Conservation (phyloP, 1,140 invertebrate species). For the Drosophila setifemur region DNA sequence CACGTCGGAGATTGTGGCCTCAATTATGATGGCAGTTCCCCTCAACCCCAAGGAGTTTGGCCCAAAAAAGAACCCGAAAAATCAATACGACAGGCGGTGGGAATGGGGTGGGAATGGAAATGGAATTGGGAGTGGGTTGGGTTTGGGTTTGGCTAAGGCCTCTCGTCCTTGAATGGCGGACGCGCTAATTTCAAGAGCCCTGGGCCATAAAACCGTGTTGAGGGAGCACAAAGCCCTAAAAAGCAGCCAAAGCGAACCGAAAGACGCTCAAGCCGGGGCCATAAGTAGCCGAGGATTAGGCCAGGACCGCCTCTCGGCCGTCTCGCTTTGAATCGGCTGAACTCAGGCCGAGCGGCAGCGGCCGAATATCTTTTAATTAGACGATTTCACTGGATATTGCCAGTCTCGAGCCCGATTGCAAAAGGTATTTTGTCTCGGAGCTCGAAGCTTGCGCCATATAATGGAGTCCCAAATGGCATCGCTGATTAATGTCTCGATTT, state of each 20-base stretch:
- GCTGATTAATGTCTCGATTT: constrained; percentile 47
- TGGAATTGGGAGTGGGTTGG: background rate
- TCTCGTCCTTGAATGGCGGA: constrained; percentile 39
- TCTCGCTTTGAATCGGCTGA: constrained; percentile 6
- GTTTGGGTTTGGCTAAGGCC: background rate
- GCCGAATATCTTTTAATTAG: constrained; percentile 53
- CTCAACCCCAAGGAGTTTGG: constrained; percentile 22
- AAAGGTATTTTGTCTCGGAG: constrained; percentile 31
- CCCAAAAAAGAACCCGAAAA: constrained; percentile 32
- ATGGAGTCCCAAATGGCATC: constrained; percentile 33
- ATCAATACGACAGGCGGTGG: constrained; percentile 46
- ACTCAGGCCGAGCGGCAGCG: constrained; percentile 26
- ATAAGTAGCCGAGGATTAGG: constrained; percentile 53
- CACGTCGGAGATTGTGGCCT: constrained; percentile 49
- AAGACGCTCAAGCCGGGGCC: constrained; percentile 42
- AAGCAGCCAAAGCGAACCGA: constrained; percentile 46
- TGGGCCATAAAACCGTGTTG: constrained; percentile 53
- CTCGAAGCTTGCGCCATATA: no score
- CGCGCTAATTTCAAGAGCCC: constrained; percentile 57
- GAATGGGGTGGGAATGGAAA: background rate
- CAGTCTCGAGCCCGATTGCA: constrained; percentile 30
- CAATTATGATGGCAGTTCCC: constrained; percentile 53
- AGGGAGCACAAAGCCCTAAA: constrained; percentile 53
- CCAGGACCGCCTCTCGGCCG: constrained; percentile 23
- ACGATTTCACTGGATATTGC: constrained; percentile 50